Conservation (phyloP, 2,113 vertebrate species). For the Ceyx cyanopectus region DNA sequence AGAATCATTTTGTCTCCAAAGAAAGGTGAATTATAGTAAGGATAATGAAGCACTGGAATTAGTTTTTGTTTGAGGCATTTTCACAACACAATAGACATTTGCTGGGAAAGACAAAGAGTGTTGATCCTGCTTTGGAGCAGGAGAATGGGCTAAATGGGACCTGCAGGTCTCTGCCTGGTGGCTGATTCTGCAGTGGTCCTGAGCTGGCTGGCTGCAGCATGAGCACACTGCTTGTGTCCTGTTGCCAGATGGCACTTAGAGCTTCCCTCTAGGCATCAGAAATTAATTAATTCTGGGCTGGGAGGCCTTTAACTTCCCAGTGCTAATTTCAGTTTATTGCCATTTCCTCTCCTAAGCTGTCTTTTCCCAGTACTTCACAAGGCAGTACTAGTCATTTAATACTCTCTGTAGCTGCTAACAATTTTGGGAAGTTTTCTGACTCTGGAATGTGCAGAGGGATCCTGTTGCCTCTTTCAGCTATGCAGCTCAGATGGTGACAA, state of each 20-base stretch:
- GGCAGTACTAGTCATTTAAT: not conserved
- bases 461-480: not conserved
- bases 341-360: not conserved
- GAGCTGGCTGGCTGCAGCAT: not conserved
- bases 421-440: not conserved
- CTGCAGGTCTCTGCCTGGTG: not conserved
- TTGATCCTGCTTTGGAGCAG: not conserved
- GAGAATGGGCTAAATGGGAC: not conserved
- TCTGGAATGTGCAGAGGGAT: not conserved
- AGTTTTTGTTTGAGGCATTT: not conserved
- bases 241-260: not conserved
- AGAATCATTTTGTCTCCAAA: not conserved
- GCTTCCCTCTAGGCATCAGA: not conserved
- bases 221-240: not conserved
- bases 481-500: not conserved
- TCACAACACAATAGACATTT: not conserved
- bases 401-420: not conserved
- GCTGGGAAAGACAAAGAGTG: not conserved
- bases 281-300: conserved; percentile 16
- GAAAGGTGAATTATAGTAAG: not conserved
- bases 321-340: not conserved
- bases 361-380: not conserved
- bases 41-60: not conserved
- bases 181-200: conserved; percentile 1
- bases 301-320: not conserved